Conservation (phyloP, 1,140 invertebrate genomes). For the Kradibia gibbosae region DNA sequence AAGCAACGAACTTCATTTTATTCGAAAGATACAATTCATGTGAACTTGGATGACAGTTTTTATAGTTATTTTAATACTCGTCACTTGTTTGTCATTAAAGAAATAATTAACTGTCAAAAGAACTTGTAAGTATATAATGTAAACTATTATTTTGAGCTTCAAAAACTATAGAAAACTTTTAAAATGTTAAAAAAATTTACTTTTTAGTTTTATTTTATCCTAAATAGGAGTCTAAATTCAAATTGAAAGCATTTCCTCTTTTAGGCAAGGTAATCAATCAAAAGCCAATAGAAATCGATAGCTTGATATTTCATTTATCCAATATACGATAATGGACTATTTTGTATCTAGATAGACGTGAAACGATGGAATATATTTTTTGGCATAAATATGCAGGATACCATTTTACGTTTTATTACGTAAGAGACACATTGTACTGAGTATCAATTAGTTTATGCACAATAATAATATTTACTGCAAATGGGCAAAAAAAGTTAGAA, state of each 20-base stretch:
- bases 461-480: neutral
- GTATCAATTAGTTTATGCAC: neutral
- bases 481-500: neutral
- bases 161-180: too few relatives aligned
- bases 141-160: neutral
- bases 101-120: too few relatives aligned
- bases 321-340: neutral
- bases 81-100: too few relatives aligned
- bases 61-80: too few relatives aligned
- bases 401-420: neutral
- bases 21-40: too few relatives aligned
- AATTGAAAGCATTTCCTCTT: neutral
- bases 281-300: neutral
- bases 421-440: neutral
- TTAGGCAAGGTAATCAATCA: neutral
- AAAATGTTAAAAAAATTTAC: neutral
- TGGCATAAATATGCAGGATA: neutral
- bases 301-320: neutral
- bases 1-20: too few relatives aligned
- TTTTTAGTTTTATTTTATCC: neutral
- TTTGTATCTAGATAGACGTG: too few relatives aligned
- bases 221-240: neutral
- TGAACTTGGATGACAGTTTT: too few relatives aligned
- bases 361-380: neutral
- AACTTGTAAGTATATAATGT: too few relatives aligned